phyloP scores from a whole-genome alignment of 2,113 vertebrate species.

The Callaeas wilsoni region DNA sequence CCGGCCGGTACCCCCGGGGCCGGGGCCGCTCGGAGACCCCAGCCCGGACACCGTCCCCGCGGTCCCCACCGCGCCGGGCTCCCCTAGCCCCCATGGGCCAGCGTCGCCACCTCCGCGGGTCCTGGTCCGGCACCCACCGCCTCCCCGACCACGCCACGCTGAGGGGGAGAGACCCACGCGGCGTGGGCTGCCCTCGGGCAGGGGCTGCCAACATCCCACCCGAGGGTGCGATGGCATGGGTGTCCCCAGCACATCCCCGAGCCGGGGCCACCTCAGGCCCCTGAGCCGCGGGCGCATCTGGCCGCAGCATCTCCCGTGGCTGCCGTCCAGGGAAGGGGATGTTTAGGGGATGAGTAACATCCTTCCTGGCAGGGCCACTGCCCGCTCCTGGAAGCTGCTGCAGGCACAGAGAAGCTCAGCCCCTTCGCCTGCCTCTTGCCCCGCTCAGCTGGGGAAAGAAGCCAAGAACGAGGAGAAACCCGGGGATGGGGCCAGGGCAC shows the following conservation, averaged over 20 bases:
- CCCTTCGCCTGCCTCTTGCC: not conserved
- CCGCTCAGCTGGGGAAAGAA: not conserved
- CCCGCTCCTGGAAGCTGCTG: slow-evolving; percentile 25
- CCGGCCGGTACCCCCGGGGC: not conserved
- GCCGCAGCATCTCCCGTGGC: slow-evolving; percentile 14
- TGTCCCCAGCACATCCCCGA: not conserved
- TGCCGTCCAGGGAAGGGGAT: slow-evolving; percentile 33
- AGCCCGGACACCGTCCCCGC: not conserved
- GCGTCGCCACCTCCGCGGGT: not conserved
- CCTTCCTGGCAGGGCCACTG: slow-evolving; percentile 55
- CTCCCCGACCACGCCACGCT: fast-evolving
- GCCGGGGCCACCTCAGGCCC: not conserved
- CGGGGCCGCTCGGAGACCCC: not conserved
- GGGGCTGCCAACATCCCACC: not conserved
- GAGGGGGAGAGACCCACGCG: not conserved
- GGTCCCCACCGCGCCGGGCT: fast-evolving
- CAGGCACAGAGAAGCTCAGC: not conserved
- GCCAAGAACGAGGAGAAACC: not conserved
- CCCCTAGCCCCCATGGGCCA: not conserved
- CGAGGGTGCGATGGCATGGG: not conserved
- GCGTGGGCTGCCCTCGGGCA: not conserved
- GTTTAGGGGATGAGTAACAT: slow-evolving; percentile 66
- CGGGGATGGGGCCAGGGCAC: not conserved
- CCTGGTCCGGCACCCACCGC: not conserved
- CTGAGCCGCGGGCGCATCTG: not conserved